These are phyloP conservation scores for Otus sunia DNA, from an alignment of 2,113 vertebrate species.

Conservation along the genomic window DNA sequence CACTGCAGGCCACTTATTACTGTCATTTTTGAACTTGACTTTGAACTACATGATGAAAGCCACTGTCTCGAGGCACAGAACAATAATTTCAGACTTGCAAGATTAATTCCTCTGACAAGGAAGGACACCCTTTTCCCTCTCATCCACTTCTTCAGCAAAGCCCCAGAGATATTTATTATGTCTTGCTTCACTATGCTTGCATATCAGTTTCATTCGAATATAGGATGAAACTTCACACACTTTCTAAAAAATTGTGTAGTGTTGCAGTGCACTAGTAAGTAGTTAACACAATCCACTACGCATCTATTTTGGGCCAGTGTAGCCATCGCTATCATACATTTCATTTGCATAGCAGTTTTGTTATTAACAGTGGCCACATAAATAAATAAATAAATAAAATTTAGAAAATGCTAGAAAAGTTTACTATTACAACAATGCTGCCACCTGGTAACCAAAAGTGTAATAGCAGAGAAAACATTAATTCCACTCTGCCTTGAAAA, in stretches of 20 bases:
- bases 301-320: neutral
- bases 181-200: neutral
- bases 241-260: neutral
- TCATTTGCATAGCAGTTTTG: neutral
- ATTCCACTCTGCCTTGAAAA: neutral
- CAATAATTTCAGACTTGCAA: neutral
- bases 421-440: constrained; percentile 27
- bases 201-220: neutral
- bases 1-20: neutral
- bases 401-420: constrained; percentile 12
- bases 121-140: neutral
- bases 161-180: neutral
- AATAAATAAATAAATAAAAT: neutral
- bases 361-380: neutral
- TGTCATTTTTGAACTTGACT: neutral
- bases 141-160: neutral
- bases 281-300: neutral
- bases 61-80: neutral
- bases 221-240: neutral
- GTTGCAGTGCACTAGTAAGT: neutral
- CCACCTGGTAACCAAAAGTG: constrained; percentile 50
- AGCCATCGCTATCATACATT: neutral
- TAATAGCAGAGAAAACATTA: neutral
- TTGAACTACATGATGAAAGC: neutral
- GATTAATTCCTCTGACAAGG: neutral